These are phyloP conservation scores for Cetoscarus ocellatus DNA, from an alignment of 2,797 vertebrate genomes.

Conservation along the genomic window DNA sequence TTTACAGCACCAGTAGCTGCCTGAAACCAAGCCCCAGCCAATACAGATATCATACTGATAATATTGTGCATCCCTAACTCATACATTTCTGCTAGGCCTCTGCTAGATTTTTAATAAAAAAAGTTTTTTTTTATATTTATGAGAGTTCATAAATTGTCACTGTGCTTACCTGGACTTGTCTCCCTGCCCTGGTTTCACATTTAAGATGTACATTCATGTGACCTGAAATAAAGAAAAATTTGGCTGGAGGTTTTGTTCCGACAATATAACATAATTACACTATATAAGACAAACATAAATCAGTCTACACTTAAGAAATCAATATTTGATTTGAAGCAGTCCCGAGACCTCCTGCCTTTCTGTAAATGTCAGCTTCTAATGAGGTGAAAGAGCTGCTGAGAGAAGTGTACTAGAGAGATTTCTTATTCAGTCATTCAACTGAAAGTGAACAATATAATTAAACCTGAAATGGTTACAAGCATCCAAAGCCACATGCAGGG, in stretches of 20 bases:
- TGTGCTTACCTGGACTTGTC: background rate
- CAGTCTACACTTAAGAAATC: background rate
- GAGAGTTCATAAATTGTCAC: background rate
- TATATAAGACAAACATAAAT: background rate
- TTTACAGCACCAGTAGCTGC: no score
- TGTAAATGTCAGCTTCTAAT: background rate
- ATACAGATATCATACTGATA: no score
- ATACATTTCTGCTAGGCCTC: background rate
- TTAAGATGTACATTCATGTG: background rate
- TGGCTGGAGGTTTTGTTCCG: background rate
- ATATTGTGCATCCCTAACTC: no score
- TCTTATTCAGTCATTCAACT: no score
- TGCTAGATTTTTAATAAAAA: background rate
- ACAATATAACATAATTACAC: background rate
- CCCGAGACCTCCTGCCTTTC: no score
- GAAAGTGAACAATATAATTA: no score
- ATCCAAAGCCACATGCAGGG: no score
- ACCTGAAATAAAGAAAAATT: background rate
- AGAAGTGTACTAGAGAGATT: no score
- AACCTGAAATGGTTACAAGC: no score
- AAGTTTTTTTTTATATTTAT: background rate
- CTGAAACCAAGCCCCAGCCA: no score
- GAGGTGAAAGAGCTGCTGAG: background rate
- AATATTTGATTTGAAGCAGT: background rate
- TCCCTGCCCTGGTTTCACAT: background rate